Base-by-base conservation (phyloP, 92 coral and sea anemone genomes). In the Diadumene lineata region DNA sequence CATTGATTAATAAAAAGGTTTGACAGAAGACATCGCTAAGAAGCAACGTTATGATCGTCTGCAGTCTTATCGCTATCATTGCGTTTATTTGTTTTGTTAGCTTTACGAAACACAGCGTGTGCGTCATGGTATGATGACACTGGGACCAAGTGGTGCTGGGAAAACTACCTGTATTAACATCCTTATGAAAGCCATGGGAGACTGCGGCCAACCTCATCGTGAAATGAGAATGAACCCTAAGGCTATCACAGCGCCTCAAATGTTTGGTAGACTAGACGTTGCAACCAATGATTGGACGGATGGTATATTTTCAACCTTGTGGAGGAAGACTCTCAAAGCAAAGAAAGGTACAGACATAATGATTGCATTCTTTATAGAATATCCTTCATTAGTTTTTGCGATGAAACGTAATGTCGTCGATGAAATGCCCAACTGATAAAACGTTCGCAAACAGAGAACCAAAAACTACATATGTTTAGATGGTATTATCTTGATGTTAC, bases 191-290 rank as follows among this genome's bases (percentile, higher is more conserved):
- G 97, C 97, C 75, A 91, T 91, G 97, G 97, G 97, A 0, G 97
- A 91, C 77, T 91, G 97, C 56, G 97, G 97, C 31, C 93, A 90
- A 64, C 97, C 97, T 72, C 97, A 91, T 81, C 85, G 97, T 25
- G 97, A 91, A 74, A 76, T 91, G 92, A 83, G 97, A 78, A 91
- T 91, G 97, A 91, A 91, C 50, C 97, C 97, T 9, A 91, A 91
- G 50, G 97, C 97, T 65, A 91, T 91, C 72, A 91, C 97, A n/a
- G 97, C 97, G 17, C 97, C 97, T 23, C 97, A 91, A 82, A 91
- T 91, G 97, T 91, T 91, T 55, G 97, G 97, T 10, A 77, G 93
- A 53, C 88, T 91, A 34, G 97, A 91, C 60, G 97, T 91, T 24
- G 87, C 97, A 28, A 91, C 97, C 16, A 91, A 91, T 75, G 97